Evolutionary conservation across 2,888 invertebrate species (phyloP).

Genomic region (Carpatolechia fugitivella): DNA sequence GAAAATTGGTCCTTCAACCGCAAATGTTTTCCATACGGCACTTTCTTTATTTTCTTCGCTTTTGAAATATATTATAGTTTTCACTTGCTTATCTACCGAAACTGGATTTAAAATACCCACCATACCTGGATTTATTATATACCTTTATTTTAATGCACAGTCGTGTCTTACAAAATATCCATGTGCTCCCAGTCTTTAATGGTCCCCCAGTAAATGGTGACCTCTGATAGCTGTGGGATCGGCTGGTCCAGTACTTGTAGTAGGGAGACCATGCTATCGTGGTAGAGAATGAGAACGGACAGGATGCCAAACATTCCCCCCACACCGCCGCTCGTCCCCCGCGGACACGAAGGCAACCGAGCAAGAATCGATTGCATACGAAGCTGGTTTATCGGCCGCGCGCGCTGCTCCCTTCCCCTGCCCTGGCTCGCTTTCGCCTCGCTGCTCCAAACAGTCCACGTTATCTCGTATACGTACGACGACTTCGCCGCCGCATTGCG

Average conservation of each 20-base stretch:
- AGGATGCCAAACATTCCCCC: constrained; percentile 16
- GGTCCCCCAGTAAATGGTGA: background rate
- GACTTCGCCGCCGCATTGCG: constrained; percentile 33
- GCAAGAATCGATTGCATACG: constrained; percentile 69
- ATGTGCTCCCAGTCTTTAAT: constrained; percentile 1
- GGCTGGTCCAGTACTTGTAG: background rate
- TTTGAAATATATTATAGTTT: too few species aligned
- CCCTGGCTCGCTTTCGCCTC: constrained; percentile 56
- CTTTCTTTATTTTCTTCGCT: too few species aligned
- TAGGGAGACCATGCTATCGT: constrained; percentile 8
- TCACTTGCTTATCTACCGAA: background rate
- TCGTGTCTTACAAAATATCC: background rate
- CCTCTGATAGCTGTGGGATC: background rate
- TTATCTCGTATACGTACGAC: constrained; percentile 39
- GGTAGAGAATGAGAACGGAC: background rate
- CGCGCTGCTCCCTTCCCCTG: constrained; percentile 32
- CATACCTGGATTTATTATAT: too few species aligned
- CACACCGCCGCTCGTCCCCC: constrained; percentile 9
- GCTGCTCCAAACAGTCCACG: constrained; percentile 43
- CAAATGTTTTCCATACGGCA: too few species aligned
- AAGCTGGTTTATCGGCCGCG: constrained; percentile 43
- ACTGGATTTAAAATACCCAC: background rate
- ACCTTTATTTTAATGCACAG: background rate
- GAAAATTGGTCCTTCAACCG: too few species aligned
- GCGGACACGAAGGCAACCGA: constrained; percentile 53